Conservation (phyloP, 2,797 vertebrate genomes). For the Otolemur crassicaudatus region DNA sequence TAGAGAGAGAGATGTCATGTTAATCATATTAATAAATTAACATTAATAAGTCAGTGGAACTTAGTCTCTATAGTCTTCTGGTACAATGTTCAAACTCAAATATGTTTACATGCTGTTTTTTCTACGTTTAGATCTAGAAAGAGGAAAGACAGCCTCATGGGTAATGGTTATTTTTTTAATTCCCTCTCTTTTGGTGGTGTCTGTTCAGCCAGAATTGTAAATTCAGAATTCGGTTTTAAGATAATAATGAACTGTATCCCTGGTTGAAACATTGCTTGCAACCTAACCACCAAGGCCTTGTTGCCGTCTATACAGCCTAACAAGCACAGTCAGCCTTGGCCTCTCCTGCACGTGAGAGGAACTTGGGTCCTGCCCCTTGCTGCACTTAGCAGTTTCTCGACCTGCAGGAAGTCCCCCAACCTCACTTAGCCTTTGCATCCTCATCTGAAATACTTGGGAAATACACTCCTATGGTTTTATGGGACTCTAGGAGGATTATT, state of each 20-base stretch:
- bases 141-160: background rate
- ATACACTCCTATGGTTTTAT: background rate
- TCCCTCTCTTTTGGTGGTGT: background rate
- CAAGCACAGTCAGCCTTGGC: background rate
- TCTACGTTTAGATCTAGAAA: background rate
- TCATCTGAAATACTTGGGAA: background rate
- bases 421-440: background rate
- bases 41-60: background rate
- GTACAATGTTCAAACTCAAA: background rate
- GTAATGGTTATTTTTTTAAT: background rate
- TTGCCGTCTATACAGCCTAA: background rate
- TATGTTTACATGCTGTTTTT: background rate
- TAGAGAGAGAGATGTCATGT: background rate
- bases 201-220: background rate
- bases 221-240: constrained; percentile 29
- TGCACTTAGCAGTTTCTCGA: background rate
- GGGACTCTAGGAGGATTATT: background rate
- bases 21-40: constrained; percentile 10
- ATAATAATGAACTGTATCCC: background rate
- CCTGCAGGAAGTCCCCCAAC: background rate
- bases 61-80: background rate
- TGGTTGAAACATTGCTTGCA: background rate
- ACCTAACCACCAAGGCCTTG: background rate
- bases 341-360: background rate
- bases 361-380: background rate